Base-by-base conservation (phyloP, 2,888 invertebrate genomes). In the Rhaphigaster nebulosa region DNA sequence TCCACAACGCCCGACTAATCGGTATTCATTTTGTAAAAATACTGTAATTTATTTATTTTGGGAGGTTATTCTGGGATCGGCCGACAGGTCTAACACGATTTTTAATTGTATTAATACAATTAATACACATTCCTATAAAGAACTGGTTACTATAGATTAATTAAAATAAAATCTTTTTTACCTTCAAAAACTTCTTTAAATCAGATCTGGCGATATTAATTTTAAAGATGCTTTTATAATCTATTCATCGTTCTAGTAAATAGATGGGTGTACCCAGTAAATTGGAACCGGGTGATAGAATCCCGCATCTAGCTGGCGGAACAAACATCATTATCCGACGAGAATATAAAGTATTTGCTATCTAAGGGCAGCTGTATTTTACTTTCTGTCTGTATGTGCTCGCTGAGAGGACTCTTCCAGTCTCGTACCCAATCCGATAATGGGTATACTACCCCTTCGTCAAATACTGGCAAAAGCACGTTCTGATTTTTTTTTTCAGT, bases 291-390 rank as follows among this genome's bases (percentile, higher is more conserved):
- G 45, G 13, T 41, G 45, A 84, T 84, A 41, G 45, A 84, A 84
- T 84, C 84, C 84, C 84, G 45, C n/a, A 84, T 84, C 84, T n/a
- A 84, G 45, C 45, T 38, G n/a, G 84, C n/a, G 84, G 84, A 84
- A 84, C 84, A 45, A 84, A 84, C 84, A 84, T 84, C 84, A 84
- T 84, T 84, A 84, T 84, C 84, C 84, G 26, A 15, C 26, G 41
- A 15, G 84, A 84, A 84, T 45, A 84, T 84, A 84, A 84, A 84
- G 84, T 84, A 84, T 84, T 84, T 84, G 84, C 84, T 45, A 12
- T 84, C 41, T 84, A 84, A 84, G 26, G n/a, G 84, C 41, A 38
- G 41, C 84, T 84, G 45, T 84, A 84, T 84, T 84, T 84, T 84
- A 84, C 84, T 84, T 84, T 84, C 84, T 23, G 26, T 45, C 84